Evolutionary conservation across 2,113 vertebrate species (phyloP), one percentile per base, ranked within the genome.

Genomic region (Thymallus thymallus): DNA sequence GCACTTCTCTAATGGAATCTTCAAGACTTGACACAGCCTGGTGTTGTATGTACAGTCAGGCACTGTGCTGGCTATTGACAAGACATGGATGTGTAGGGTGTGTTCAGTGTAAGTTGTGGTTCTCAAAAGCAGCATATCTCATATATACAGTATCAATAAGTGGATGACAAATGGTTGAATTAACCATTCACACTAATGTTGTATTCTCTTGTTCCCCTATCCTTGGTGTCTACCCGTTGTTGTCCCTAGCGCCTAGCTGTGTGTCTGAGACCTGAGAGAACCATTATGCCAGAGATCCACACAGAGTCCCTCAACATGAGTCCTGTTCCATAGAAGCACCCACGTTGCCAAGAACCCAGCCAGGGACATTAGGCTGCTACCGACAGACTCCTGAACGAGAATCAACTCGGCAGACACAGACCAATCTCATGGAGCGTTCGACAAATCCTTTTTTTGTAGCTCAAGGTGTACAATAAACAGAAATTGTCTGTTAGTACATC

Each of bases 251-350:
- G 96, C 68, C 82, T 97, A 58, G 94, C 95, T 0, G 76, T 95
- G 73, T 97, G 95, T 82, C 73, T 97, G 65, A 91, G 91, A 73
- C 95, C 96, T 0, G 95, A 97, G 90, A 94, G 93, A 73, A 89
- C 86, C 0, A 51, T 51, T 51, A 51, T 89, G 0, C 88, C 86
- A 46, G 94, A 93, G 41, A 90, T 91, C 41, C 92, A 89, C 0
- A 24, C 87, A 0, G 94, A 95, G 48, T 85, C 62, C 2, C 71
- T 95, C 84, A 82, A 85, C 78, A 82, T 93, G 92, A 88, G 85
- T 2, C 80, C 87, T 0, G 70, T 89, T 29, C 94, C 87, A 12
- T 95, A 95, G 81, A 78, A 61, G 12, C 10, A 6, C 45, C 71
- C 48, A 65, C 20, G 6, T 20, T 66, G 16, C 30, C 48, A 16